Base-by-base conservation (phyloP, 2,797 vertebrate genomes). In the Mus minutoides region DNA sequence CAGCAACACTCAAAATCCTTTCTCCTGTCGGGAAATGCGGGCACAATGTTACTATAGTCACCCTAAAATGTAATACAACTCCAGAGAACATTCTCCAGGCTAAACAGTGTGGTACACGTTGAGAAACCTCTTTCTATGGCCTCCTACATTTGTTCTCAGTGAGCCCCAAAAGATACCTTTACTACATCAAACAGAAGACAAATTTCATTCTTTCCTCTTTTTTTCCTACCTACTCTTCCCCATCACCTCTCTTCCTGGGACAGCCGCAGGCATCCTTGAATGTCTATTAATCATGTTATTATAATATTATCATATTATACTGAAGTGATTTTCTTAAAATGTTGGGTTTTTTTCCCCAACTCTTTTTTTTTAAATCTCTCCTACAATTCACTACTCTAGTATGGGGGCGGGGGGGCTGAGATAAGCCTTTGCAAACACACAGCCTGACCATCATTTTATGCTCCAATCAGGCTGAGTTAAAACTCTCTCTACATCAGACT, bases 331-430 rank as follows among this genome's bases (percentile, higher is more conserved):
- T 94, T 92, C 89, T 58, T 31, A 46, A 90, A 60, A 62, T 94
- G 75, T 94, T 78, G 82, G 2, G n/a, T n/a, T n/a, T n/a, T 77
- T 93, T 90, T 79, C 19, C 31, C 78, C 22, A 80, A 76, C 22
- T 88, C 79, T 94, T 49, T 94, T 91, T 34, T 91, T 31, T 91
- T 79, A 82, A 76, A 90, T 97, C 49, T 93, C 54, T 67, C 26
- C 52, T 46, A 62, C 11, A 12, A 73, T 24, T 95, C 52, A 84
- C n/a, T 79, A 75, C 6, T 49, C 54, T 3, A 78, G 34, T 56
- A 82, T 62, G 58, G 9, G 49, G 49, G 49, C 9, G 9, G 31
- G 13, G 67, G 31, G 2, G 34, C 2, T 0, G 16, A 7, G 34
- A n/a, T 19, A 79, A 54, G 34, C 22, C 40, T 89, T 91, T 89